phyloP scores from a whole-genome alignment of 2,797 vertebrate species.

The Hippocampus kuda region DNA sequence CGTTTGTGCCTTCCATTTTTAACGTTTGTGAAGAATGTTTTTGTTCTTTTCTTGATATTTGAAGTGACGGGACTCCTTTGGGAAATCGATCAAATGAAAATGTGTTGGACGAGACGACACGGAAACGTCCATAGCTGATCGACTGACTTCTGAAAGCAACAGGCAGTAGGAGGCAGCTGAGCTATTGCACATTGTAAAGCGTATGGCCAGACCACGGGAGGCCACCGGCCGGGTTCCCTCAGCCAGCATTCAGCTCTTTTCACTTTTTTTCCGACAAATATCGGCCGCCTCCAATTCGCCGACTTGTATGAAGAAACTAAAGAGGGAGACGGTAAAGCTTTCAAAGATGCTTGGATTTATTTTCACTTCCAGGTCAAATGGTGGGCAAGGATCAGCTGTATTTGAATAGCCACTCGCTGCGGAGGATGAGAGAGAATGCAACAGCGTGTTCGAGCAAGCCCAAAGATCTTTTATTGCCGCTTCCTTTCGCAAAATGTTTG shows the following conservation, averaged over 20 bases:
- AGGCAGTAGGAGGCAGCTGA: conserved; percentile 18
- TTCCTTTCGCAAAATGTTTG: conserved; percentile 18
- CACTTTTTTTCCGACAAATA: conserved; percentile 29
- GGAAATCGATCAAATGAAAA: conserved; percentile 57
- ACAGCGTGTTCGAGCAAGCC: conserved; percentile 13
- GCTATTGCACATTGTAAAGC: conserved; percentile 37
- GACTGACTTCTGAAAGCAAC: conserved; percentile 19
- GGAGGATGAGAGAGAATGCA: conserved; percentile 15
- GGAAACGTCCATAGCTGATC: conserved; percentile 26
- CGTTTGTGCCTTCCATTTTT: conserved; percentile 51
- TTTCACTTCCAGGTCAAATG: conserved; percentile 37
- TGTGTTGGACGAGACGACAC: conserved; percentile 30
- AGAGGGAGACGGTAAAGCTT: conserved; percentile 8
- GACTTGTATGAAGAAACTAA: not conserved
- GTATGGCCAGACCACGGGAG: conserved; percentile 22
- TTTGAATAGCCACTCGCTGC: conserved; percentile 25
- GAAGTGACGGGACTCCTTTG: conserved; percentile 41
- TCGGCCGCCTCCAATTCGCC: conserved; percentile 23
- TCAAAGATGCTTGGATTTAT: conserved; percentile 25
- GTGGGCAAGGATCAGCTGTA: conserved; percentile 35
- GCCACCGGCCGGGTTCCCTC: conserved; percentile 30
- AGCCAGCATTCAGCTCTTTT: conserved; percentile 26
- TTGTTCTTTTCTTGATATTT: conserved; percentile 39
- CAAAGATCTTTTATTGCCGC: conserved; percentile 23
- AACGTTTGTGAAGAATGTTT: conserved; percentile 49